phyloP scores from a whole-genome alignment of 2,113 vertebrate species.

The Myodes glareolus region DNA sequence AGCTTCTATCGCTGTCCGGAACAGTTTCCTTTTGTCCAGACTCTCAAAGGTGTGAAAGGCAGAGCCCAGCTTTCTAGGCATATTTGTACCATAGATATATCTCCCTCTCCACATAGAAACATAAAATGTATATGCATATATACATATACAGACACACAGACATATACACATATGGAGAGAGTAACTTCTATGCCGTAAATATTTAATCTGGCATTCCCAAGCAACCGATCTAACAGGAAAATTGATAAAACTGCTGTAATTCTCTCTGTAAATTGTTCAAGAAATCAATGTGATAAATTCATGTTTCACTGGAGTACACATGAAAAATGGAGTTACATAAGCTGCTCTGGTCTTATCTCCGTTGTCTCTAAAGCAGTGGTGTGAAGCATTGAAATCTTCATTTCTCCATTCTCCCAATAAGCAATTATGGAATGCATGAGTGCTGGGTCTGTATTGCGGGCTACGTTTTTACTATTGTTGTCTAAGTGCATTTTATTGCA shows the following conservation, averaged over 20 bases:
- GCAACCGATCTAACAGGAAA: not conserved
- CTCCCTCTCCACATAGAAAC: not conserved
- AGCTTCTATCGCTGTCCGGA: not conserved
- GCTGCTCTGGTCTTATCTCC: not conserved
- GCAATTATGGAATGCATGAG: not conserved
- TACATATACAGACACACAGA: not conserved
- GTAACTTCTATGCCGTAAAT: slow-evolving; percentile 51
- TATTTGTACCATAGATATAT: not conserved
- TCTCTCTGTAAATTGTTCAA: slow-evolving; percentile 38
- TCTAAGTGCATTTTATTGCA: not conserved
- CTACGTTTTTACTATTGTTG: not conserved
- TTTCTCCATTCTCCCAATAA: not conserved
- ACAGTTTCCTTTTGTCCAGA: not conserved
- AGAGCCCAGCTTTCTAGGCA: not conserved
- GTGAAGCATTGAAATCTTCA: not conserved
- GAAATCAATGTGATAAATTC: not conserved
- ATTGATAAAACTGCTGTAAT: not conserved
- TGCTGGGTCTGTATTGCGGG: not conserved
- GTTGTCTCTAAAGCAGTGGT: not conserved
- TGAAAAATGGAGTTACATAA: not conserved
- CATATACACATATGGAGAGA: not conserved
- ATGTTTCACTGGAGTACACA: not conserved
- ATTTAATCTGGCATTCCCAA: slow-evolving; percentile 28
- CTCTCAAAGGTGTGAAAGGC: not conserved
- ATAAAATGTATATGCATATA: not conserved